Conservation (phyloP, 2,888 invertebrate species). For the Phengaris arion region DNA sequence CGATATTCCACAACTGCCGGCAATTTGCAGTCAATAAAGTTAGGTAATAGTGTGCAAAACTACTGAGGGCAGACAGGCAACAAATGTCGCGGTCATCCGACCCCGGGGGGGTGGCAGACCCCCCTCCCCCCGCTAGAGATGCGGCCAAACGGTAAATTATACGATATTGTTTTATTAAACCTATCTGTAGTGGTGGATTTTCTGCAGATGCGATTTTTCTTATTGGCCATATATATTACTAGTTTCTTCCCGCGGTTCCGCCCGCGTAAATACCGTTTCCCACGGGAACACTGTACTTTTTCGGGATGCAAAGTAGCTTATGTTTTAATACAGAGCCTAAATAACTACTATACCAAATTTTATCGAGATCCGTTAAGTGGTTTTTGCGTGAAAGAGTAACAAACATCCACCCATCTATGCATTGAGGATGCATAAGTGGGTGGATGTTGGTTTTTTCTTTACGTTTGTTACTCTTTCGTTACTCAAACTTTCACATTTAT, state of each 20-base stretch:
- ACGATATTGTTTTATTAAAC: slow-evolving; percentile 24
- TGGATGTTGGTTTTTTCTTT: too few species aligned
- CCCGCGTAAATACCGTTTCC: too few species aligned
- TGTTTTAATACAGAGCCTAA: too few species aligned
- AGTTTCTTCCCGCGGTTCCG: not conserved
- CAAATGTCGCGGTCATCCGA: slow-evolving; percentile 76
- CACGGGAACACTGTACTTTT: too few species aligned
- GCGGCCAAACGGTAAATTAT: slow-evolving; percentile 29
- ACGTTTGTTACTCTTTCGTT: too few species aligned
- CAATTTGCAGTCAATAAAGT: slow-evolving; percentile 44
- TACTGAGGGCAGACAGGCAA: slow-evolving; percentile 56
- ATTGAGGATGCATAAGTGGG: too few species aligned
- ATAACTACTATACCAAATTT: too few species aligned
- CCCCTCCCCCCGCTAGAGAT: slow-evolving; percentile 5
- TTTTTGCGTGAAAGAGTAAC: too few species aligned
- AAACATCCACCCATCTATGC: too few species aligned
- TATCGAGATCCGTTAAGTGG: too few species aligned
- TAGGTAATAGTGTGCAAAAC: slow-evolving; percentile 48
- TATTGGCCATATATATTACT: not conserved
- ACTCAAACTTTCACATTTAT: too few species aligned
- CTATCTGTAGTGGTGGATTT: not conserved
- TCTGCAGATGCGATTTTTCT: not conserved
- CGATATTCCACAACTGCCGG: slow-evolving; percentile 37
- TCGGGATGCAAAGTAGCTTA: too few species aligned
- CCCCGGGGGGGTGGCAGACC: slow-evolving; percentile 37